A percentile compares a stretch with the other conserved stretches of the same genome.
Conservation (phyloP, 1,140 invertebrate species). For the Papilio polyxenes region DNA sequence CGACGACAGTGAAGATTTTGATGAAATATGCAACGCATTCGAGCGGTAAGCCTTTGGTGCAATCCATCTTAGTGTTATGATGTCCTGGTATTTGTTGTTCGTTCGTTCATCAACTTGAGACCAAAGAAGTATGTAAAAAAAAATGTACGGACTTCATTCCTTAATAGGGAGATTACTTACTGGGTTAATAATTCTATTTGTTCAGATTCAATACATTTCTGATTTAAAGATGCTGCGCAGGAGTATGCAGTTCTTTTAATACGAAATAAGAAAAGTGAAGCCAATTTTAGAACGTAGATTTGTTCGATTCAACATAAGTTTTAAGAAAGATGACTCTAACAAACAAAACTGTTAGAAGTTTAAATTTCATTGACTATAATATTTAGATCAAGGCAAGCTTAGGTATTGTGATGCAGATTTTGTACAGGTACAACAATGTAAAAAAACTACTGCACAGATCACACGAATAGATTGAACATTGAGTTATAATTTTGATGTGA, state of each 20-base stretch:
- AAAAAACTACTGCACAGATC: not conserved
- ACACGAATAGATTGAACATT: not conserved
- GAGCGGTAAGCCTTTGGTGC: not conserved
- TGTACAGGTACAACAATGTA: not conserved
- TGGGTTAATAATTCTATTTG: no score
- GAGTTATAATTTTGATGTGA: no score
- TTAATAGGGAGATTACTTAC: not conserved
- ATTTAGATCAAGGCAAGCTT: not conserved
- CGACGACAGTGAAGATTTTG: constrained; percentile 11
- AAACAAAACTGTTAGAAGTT: no score
- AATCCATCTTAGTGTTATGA: constrained; percentile 15
- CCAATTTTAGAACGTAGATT: no score
- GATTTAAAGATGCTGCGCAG: not conserved
- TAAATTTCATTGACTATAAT: no score
- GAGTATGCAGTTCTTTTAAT: not conserved
- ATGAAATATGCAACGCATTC: constrained; percentile 32
- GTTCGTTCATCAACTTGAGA: no score
- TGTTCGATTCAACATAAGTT: no score
- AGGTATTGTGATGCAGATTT: not conserved
- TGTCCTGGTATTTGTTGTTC: constrained; percentile 21
- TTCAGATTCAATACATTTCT: no score
- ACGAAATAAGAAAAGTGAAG: not conserved
- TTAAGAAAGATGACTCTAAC: no score
- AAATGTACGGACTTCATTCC: not conserved
- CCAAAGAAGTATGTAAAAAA: no score